Conservation (phyloP, 2,797 vertebrate species). For the Hypotaenidia okinawae region DNA sequence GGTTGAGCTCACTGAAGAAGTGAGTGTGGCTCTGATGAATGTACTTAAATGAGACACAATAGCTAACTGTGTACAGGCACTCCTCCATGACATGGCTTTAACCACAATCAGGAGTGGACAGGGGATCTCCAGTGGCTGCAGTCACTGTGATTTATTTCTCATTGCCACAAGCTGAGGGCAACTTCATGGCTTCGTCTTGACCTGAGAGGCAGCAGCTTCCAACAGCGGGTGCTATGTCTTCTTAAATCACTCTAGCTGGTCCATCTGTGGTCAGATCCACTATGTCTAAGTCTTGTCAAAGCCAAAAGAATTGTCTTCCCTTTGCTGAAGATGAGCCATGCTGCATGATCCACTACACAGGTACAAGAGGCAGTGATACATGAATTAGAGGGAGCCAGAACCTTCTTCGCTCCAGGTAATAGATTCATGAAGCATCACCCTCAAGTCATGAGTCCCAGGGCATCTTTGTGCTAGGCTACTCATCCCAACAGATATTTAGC, state of each 20-base stretch:
- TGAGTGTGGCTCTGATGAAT: background rate
- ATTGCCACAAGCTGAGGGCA: background rate
- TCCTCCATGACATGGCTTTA: background rate
- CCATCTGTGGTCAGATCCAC: background rate
- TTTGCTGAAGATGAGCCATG: background rate
- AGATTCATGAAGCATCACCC: background rate
- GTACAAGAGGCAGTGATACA: background rate
- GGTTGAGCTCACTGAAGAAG: background rate
- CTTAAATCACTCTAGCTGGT: background rate
- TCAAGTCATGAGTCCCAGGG: background rate
- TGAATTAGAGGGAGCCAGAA: background rate
- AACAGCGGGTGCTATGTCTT: accelerated
- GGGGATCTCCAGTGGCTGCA: background rate
- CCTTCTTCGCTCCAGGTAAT: background rate
- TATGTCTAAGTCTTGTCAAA: background rate
- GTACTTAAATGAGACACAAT: background rate
- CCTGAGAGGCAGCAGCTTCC: background rate
- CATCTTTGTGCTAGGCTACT: background rate
- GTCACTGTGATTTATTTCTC: background rate
- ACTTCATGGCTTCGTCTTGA: background rate
- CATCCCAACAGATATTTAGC: background rate
- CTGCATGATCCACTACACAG: background rate
- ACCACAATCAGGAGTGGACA: background rate
- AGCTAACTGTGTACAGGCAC: accelerated
- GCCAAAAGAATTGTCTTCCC: background rate